These are phyloP conservation scores for Glareola pratincola DNA, from an alignment of 2,113 vertebrate species.

Conservation along the genomic window DNA sequence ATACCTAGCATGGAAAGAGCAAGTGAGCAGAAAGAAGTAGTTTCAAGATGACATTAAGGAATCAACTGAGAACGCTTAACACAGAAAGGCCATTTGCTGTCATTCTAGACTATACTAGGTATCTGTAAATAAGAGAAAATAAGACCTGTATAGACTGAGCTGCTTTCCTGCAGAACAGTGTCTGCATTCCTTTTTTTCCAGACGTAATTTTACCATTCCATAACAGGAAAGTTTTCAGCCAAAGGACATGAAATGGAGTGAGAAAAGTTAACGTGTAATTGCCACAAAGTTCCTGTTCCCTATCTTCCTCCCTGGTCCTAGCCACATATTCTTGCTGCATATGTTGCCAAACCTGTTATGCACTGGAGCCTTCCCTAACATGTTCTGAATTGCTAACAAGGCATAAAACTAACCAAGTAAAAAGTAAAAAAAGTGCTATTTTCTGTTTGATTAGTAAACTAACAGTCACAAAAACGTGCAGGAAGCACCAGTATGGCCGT, in stretches of 20 bases:
- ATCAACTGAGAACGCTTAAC: neutral
- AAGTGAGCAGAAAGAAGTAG: neutral
- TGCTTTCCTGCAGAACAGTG: neutral
- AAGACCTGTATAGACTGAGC: neutral
- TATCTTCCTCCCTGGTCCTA: neutral
- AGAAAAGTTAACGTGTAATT: slow-evolving; percentile 10
- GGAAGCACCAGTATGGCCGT: neutral
- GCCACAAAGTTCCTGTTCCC: neutral
- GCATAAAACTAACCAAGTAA: neutral
- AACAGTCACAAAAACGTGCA: neutral
- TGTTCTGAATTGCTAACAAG: neutral
- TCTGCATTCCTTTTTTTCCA: neutral
- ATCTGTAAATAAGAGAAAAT: neutral
- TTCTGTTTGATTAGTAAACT: neutral
- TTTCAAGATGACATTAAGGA: neutral
- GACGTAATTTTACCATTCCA: neutral
- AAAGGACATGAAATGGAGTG: neutral
- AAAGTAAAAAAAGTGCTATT: neutral
- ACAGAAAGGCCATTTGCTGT: neutral
- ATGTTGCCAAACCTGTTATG: slow-evolving; percentile 27
- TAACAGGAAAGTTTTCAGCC: neutral
- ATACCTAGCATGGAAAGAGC: neutral
- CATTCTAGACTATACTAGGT: neutral
- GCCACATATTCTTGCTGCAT: neutral
- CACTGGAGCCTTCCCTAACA: neutral